phyloP scores from a whole-genome alignment of 2,888 invertebrate genomes.

The Yponomeuta cagnagella region DNA sequence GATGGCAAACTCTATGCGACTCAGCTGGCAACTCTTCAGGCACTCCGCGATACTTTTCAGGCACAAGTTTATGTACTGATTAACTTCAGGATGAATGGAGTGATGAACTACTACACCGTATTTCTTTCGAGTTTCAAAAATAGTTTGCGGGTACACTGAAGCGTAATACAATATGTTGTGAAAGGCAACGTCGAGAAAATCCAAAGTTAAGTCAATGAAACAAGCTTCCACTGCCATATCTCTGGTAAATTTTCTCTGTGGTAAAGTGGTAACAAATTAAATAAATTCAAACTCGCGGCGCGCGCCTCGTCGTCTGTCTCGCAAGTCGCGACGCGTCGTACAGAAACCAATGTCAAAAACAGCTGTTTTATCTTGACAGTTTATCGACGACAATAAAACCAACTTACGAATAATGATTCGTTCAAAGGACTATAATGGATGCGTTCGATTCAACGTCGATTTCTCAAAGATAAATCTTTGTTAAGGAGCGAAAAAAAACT shows the following conservation, averaged over 20 bases:
- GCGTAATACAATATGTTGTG: constrained; percentile 77
- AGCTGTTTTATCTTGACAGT: too few species aligned
- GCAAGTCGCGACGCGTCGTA: too few species aligned
- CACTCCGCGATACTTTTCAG: constrained; percentile 68
- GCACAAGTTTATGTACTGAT: constrained; percentile 76
- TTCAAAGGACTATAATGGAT: neutral
- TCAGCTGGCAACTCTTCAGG: constrained; percentile 64
- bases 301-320: too few species aligned
- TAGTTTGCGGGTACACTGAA: constrained; percentile 78
- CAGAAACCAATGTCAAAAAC: too few species aligned
- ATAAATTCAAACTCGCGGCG: too few species aligned
- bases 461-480: too few species aligned
- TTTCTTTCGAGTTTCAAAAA: constrained; percentile 78
- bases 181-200: constrained; percentile 80
- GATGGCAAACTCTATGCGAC: constrained; percentile 68
- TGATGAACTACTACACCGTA: constrained; percentile 77
- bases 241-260: too few species aligned
- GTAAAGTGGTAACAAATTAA: too few species aligned
- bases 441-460: neutral
- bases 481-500: neutral
- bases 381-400: too few species aligned
- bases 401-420: neutral
- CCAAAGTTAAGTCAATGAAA: constrained; percentile 74
- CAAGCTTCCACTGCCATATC: constrained; percentile 53
- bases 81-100: constrained; percentile 79